Evolutionary conservation across 2,888 invertebrate genomes (phyloP).

Genomic region (Pachymerium ferrugineum): DNA sequence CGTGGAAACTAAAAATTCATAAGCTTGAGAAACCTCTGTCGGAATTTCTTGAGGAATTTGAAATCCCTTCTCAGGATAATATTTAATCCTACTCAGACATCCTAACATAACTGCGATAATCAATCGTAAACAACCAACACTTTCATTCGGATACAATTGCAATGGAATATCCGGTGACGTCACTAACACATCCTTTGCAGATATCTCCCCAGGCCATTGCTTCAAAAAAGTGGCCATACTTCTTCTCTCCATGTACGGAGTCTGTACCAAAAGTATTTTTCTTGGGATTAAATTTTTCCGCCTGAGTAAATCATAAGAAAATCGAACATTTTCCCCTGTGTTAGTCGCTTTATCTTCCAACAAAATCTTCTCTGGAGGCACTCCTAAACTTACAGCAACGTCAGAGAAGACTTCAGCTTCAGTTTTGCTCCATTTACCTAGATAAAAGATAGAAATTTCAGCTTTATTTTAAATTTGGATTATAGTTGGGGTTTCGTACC

Average conservation of each 20-base stretch:
- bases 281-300: slow-evolving; percentile 32
- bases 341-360: slow-evolving; percentile 42
- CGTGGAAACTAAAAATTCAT: too few species aligned
- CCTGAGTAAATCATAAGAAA: slow-evolving; percentile 40
- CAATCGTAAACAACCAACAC: slow-evolving; percentile 39
- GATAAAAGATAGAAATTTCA: too few species aligned
- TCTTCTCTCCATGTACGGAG: slow-evolving; percentile 44
- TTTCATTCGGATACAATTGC: slow-evolving; percentile 40
- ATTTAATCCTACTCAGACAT: slow-evolving; percentile 41
- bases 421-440: slow-evolving; percentile 41
- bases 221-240: slow-evolving; percentile 43
- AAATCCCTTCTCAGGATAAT: slow-evolving; percentile 41
- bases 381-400: slow-evolving; percentile 40
- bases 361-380: slow-evolving; percentile 40
- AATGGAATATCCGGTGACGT: slow-evolving; percentile 42
- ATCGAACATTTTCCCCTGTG: slow-evolving; percentile 42
- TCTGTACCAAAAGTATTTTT: slow-evolving; percentile 42
- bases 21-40: slow-evolving; percentile 33
- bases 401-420: slow-evolving; percentile 43
- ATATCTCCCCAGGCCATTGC: slow-evolving; percentile 41
- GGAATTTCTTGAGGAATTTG: slow-evolving; percentile 42
- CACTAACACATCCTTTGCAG: slow-evolving; percentile 38
- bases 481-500: slow-evolving; percentile 37
- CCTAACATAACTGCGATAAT: slow-evolving; percentile 41
- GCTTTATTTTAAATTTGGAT: too few species aligned